Evolutionary conservation across 2,888 invertebrate genomes (phyloP), one percentile per base, ranked within the genome.

Genomic region (Aphidius colemani): DNA sequence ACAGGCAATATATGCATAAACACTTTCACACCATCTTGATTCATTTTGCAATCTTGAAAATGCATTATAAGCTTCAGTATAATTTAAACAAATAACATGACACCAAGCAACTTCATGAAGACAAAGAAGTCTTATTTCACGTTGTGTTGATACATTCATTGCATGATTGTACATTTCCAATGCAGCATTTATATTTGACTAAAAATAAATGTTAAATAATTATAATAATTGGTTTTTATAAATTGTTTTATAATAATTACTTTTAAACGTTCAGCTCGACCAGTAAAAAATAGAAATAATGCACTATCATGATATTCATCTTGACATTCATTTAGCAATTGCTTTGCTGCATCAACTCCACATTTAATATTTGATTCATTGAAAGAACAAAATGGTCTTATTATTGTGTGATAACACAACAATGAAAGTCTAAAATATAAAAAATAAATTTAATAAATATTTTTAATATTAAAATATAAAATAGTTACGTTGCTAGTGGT

Each of bases 321-420:
- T 75, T 85, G 77, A 44, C 85, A 83, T 80, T 89, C 85, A 61
- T 83, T 74, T 66, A 88, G 83, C 41, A 88, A 78, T 63, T 83
- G 76, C 66, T 83, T 82, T 0, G 88, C 86, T 4, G 83, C 84
- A 51, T 84, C 82, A 1, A 87, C 85, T 7, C 89, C 89, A 13
- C 87, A 86, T 71, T 84, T 83, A 3, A 87, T 84, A 72, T 88
- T 86, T 40, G 83, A 83, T 6, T 88, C 88, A 75, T 90, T 89
- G 9, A 89, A 81, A 3, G 87, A 87, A 76, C 89, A 89, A 75
- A 89, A 88, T 46, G 90, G 90, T 61, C 88, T 83, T 6, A 89
- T 87, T 49, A 89, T 88, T 11, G 89, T 89, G 73, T 89, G 88
- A 75, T 89, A 90, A 89, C 90, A 90, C 53, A 90, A 76, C 13